Conservation (phyloP, 1,140 invertebrate genomes). For the Hycleus cichorii region DNA sequence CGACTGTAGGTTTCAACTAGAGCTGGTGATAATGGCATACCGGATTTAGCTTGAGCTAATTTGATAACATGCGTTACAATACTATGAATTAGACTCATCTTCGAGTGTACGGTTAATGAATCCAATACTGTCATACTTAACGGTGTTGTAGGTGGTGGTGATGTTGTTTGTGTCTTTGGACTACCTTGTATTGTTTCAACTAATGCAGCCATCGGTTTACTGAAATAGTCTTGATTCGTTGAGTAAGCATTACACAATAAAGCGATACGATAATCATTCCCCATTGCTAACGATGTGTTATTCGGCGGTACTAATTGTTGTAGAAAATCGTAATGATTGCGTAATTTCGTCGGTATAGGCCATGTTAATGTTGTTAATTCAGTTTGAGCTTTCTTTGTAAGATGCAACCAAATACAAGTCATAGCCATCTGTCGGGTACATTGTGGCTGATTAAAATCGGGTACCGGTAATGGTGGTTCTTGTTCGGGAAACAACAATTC, state of each 20-base stretch:
- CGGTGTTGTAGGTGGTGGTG: constrained; percentile 64
- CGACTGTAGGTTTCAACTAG: constrained; percentile 92
- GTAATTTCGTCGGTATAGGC: constrained; percentile 74
- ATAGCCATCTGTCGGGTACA: constrained; percentile 89
- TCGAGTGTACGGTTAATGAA: constrained; percentile 92
- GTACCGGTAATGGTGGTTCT: constrained; percentile 79
- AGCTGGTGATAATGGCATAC: constrained; percentile 69
- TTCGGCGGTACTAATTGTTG: constrained; percentile 73
- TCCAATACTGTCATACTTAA: constrained; percentile 84
- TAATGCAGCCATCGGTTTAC: constrained; percentile 46
- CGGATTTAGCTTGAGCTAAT: constrained; percentile 76
- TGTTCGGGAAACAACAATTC: constrained; percentile 90
- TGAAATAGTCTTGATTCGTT: constrained; percentile 74
- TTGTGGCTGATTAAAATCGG: constrained; percentile 77
- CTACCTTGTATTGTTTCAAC: constrained; percentile 82
- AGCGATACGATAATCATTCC: constrained; percentile 81
- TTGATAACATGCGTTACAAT: constrained; percentile 87
- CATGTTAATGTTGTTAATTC: constrained; percentile 38
- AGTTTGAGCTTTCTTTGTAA: constrained; percentile 78
- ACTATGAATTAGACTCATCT: constrained; percentile 95
- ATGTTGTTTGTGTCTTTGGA: constrained; percentile 46
- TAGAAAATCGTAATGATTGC: constrained; percentile 81
- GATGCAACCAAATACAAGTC: constrained; percentile 93
- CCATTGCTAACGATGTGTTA: constrained; percentile 56
- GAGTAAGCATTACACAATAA: constrained; percentile 92